Evolutionary conservation across 2,888 invertebrate genomes (phyloP), one percentile per base, ranked within the genome.

Genomic region (Ephialtes manifestator): DNA sequence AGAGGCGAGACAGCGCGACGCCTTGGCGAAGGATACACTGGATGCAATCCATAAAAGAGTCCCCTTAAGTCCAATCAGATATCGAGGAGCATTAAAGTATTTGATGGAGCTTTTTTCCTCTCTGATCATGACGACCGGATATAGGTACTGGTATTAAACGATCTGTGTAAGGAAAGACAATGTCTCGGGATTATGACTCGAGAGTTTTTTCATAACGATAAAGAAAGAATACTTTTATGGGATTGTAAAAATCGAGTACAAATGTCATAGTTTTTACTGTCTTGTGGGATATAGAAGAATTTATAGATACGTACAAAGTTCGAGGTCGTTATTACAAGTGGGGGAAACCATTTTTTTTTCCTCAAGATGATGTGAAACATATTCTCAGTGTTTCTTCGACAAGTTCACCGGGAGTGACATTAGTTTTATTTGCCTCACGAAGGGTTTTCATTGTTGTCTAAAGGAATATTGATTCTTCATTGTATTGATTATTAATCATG

Each of bases 1-100:
- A 71, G 35, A 11, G 70, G 28, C 71, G 78, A 79, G 78, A 60
- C 70, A 63, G 15, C n/a, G 13, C 24, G 46, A 55, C 55, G 68
- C 78, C 20, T 18, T 13, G 68, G 55, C 43, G 24, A n/a, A 24
- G 31, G 35, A 20, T 46, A 20, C 39, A 13, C 68, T n/a, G 35
- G 70, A 48, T 20, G 65, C n/a, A 72, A 48, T 51, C 35, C 60
- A 39, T 51, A 39, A 60, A 81, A 81, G 58, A 28, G 28, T 13
- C 15, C 20, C 24, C 65, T 43, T 53, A 3, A 24, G 43, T 53
- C 51, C 31, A 75, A 79, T 72, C 65, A 46, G 70, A 79, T 70
- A 65, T 65, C 43, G 53, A 43, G n/a, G 13, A 10, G 24, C 55
- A 65, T 72, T 65, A 28, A 28, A 55, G 43, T 3, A 11, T 48